Base-by-base conservation (phyloP, 2,113 vertebrate species). In the Nyctereutes procyonoides region DNA sequence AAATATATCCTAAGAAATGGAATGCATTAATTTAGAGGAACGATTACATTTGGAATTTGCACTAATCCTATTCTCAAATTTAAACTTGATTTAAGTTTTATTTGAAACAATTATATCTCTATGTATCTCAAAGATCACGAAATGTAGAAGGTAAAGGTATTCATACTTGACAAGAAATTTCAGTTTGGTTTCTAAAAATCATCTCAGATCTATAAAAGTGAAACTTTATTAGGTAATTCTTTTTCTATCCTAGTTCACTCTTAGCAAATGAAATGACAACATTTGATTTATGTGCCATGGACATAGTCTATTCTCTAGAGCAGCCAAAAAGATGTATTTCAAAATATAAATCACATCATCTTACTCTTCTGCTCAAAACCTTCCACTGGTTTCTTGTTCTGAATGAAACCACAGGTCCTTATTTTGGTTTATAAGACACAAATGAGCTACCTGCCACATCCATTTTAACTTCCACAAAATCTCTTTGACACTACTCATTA, bases 191-290 rank as follows among this genome's bases (percentile, higher is more conserved):
- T 87, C 24, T 82, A 76, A 90, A 84, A 55, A 88, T n/a, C 30
- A 15, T 43, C 69, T 94, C 63, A 92, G 24, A 77, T 79, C 62
- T 88, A 71, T 83, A 79, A 71, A 79, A 58, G 9, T 84, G 2
- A 74, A 84, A 92, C 15, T 83, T 92, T 88, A 93, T 48, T 83
- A 76, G 35, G 24, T 58, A 82, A 63, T 94, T 56, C 13, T 83
- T 84, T 80, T 92, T 12, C 48, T 74, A 22, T 22, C 17, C 35
- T n/a, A 90, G 19, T 43, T 79, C 38, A 80, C 84, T 48, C 13
- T 88, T 77, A 88, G 32, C 28, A 76, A 88, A 63, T 13, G 53
- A 94, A 7, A 26, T 65, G 32, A 79, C 12, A 84, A 16, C 88
- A 83, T 62, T 71, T 83, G 38, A 90, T 93, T 69, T 90, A 55